Evolutionary conservation across 2,797 vertebrate genomes (phyloP).

Genomic region (Pseudochirops cupreus): DNA sequence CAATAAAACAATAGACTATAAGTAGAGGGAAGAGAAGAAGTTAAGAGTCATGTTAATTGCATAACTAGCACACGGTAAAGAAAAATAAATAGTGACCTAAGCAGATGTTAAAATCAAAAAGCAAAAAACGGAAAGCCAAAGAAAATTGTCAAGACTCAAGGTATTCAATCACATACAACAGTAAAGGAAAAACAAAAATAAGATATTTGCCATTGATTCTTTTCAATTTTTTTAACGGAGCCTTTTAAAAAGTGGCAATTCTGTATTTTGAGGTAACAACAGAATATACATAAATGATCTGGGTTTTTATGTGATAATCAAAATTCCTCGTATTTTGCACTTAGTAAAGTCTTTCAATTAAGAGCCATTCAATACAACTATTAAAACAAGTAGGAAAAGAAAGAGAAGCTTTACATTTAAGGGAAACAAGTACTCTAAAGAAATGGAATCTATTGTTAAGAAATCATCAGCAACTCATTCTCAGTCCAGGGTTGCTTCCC

Average conservation of each 20-base stretch:
- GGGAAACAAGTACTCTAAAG: conserved; percentile 28
- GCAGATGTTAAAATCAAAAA: conserved; percentile 70
- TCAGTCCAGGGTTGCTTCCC: conserved; percentile 40
- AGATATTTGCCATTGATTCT: conserved; percentile 70
- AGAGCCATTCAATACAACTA: conserved; percentile 39
- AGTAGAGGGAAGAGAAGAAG: conserved; percentile 70
- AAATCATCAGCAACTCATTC: conserved; percentile 54
- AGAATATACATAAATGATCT: conserved; percentile 25
- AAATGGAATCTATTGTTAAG: conserved; percentile 34
- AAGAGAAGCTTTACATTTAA: conserved; percentile 51
- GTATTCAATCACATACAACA: background rate
- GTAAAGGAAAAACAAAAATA: conserved; percentile 63
- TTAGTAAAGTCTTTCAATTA: conserved; percentile 30
- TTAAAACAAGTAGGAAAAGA: conserved; percentile 16
- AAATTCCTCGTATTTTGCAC: conserved; percentile 24
- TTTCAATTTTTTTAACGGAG: conserved; percentile 7
- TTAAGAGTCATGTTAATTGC: conserved; percentile 54
- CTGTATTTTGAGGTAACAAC: conserved; percentile 44
- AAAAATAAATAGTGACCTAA: conserved; percentile 66
- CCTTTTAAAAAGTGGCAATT: conserved; percentile 25
- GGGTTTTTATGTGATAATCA: conserved; percentile 52
- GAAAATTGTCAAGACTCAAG: conserved; percentile 75
- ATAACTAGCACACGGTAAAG: conserved; percentile 62
- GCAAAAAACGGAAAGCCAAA: conserved; percentile 73
- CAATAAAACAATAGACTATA: conserved; percentile 72